A percentile compares a stretch with the other conserved stretches of the same genome.
Conservation (phyloP, 2,888 invertebrate species). For the Atethmia centrago region DNA sequence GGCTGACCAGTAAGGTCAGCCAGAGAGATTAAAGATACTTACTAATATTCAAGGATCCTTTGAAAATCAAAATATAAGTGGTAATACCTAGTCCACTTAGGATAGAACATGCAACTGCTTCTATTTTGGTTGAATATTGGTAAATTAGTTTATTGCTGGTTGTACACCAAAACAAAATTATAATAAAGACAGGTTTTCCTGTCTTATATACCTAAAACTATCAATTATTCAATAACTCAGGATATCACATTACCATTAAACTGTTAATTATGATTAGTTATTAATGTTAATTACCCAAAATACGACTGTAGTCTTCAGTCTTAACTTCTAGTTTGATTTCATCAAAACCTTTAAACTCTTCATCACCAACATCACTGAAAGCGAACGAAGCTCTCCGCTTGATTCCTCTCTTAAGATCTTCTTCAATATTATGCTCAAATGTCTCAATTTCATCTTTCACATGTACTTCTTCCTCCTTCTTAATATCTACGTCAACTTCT, state of each 20-base stretch:
- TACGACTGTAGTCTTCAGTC: constrained; percentile 72
- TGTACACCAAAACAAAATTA: too few relatives aligned
- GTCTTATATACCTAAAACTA: neutral
- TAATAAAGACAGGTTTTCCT: neutral
- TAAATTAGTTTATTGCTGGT: neutral
- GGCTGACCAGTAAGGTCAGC: neutral
- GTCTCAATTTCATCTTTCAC: constrained; percentile 47
- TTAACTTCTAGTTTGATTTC: constrained; percentile 71
- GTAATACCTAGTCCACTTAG: neutral
- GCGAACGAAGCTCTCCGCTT: constrained; percentile 85
- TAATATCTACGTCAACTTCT: constrained; percentile 29
- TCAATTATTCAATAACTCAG: neutral
- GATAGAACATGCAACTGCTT: neutral
- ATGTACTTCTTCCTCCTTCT: constrained; percentile 47
- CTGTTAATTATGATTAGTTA: neutral
- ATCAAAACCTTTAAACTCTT: constrained; percentile 85
- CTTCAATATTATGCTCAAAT: constrained; percentile 55
- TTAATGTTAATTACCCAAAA: constrained; percentile 76
- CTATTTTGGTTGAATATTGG: neutral
- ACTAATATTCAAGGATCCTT: neutral
- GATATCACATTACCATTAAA: neutral
- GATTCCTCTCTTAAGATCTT: constrained; percentile 73
- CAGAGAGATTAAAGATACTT: neutral
- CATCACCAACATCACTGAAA: constrained; percentile 78
- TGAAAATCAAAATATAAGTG: neutral